Conservation (phyloP, 2,797 vertebrate species). For the Eospalax fontanierii region DNA sequence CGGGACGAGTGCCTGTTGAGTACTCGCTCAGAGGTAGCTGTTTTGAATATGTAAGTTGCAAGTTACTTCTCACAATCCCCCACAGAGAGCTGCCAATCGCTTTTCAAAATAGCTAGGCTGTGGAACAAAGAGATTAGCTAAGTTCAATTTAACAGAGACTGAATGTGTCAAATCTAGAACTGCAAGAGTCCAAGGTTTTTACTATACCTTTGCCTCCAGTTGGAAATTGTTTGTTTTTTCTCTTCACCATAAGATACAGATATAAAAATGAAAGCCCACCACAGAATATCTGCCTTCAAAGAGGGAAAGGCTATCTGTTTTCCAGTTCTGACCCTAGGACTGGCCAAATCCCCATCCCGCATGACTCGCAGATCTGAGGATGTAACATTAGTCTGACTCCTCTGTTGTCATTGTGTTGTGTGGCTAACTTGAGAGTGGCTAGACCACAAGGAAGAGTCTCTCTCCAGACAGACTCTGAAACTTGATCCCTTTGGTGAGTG, state of each 20-base stretch:
- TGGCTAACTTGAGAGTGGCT: too few species aligned
- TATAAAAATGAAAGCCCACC: background rate
- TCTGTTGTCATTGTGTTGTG: background rate
- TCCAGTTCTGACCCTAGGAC: background rate
- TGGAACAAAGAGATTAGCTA: background rate
- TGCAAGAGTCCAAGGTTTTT: background rate
- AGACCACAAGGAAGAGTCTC: background rate
- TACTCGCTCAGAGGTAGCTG: background rate
- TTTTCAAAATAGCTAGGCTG: background rate
- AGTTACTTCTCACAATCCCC: background rate
- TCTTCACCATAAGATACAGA: too few species aligned
- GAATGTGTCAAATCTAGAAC: background rate
- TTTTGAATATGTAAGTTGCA: fast-evolving
- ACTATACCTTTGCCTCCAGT: background rate
- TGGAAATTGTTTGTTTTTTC: background rate
- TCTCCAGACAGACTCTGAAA: background rate
- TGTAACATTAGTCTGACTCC: background rate
- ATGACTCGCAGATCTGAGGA: background rate
- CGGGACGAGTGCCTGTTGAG: fast-evolving
- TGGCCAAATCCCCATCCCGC: fast-evolving
- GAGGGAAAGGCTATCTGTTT: background rate
- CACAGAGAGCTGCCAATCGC: background rate
- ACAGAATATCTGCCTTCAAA: background rate
- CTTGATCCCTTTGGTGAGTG: background rate
- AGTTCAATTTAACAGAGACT: background rate